Evolutionary conservation across 2,797 vertebrate genomes (phyloP), one percentile per base, ranked within the genome.

Genomic region (Acrocephalus scirpaceus): DNA sequence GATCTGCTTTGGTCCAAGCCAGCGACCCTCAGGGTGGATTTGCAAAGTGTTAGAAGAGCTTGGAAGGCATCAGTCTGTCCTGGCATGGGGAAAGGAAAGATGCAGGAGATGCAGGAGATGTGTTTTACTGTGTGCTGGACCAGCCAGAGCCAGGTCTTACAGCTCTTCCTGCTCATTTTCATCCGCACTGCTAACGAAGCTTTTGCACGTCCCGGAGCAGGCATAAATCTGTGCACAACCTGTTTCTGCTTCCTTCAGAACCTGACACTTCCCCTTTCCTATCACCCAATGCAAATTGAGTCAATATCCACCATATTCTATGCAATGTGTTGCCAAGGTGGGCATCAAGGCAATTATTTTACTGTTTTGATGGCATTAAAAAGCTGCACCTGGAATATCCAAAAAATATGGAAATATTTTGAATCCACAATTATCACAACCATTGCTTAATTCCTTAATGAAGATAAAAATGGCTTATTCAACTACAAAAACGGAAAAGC

Each of bases 351-450:
- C 21, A 79, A 16, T 57, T 76, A 36, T 12, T 95, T 70, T 70
- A 23, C 45, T 82, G 26, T 42, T 92, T 47, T 53, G 21, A n/a
- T 87, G 47, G 16, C 29, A 17, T 82, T 64, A 54, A 74, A 90
- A 77, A 77, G 30, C 45, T 65, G 48, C 60, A 86, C 10, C 20
- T 88, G 19, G 34, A 80, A 48, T 69, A 72, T 29, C 20, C 5
- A 71, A 62, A 90, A 67, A 64, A 38, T n/a, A 40, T 2, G 14
- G 53, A 69, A 34, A 62, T 78, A 66, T 62, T 91, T 78, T 44
- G 5, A 2, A 0, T 56, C 23, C 27, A 56, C 21, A 72, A 27
- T n/a, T 69, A 38, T 34, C 38, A 40, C 0, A 8, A 16, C 8
- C 0, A 0, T 66, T 87, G n/a, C 42, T 74, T 67, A 40, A 72